phyloP scores from a whole-genome alignment of 2,797 vertebrate genomes.

The Falco peregrinus region DNA sequence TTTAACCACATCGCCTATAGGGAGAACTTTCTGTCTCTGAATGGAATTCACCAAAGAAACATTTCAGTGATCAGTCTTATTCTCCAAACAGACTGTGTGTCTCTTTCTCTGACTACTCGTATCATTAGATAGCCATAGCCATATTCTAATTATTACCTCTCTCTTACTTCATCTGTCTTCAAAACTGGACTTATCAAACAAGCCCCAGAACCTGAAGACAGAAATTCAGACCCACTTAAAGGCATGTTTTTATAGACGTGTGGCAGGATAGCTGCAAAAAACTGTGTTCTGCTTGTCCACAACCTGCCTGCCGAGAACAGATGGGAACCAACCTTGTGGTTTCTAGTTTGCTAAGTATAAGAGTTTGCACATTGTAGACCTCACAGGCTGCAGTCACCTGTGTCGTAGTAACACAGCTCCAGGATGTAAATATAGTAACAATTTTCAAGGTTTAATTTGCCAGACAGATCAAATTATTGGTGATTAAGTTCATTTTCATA shows the following conservation, averaged over 20 bases:
- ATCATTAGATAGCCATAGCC: neutral
- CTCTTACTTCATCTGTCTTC: neutral
- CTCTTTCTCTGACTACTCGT: neutral
- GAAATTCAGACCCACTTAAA: neutral
- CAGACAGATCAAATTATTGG: neutral
- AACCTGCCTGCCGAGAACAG: neutral
- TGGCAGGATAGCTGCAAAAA: neutral
- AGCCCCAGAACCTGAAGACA: neutral
- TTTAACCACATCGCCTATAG: neutral
- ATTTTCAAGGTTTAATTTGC: neutral
- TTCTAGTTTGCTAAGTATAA: neutral
- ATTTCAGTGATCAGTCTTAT: neutral
- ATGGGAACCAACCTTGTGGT: neutral
- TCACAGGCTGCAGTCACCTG: neutral
- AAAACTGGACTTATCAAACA: neutral
- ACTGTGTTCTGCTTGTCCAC: rapidly evolving
- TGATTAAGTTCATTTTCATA: neutral
- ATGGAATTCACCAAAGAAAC: neutral
- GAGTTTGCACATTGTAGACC: neutral
- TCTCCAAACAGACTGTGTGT: neutral
- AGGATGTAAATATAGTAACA: neutral
- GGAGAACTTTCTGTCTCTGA: neutral
- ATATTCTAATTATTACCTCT: neutral
- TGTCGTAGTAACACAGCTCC: neutral
- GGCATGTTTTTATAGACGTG: rapidly evolving